Evolutionary conservation across 1,140 invertebrate genomes (phyloP), one percentile per base, ranked within the genome.

Genomic region (Aphelenchoides besseyi): DNA sequence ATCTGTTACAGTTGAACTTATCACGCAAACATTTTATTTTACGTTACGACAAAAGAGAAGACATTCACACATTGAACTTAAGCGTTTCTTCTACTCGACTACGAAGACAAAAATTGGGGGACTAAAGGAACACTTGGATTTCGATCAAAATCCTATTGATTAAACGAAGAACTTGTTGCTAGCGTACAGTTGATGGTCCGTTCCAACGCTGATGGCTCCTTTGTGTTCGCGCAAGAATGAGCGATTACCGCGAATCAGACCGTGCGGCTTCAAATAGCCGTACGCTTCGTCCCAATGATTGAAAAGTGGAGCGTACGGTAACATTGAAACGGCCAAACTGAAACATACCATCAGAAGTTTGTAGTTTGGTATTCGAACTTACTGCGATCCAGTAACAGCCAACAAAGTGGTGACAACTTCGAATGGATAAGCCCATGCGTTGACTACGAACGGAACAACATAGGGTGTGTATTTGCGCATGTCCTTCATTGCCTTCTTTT

Each of bases 161-260:
- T 83, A 82, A 28, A 79, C 68, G 54, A 82, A 84, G 70, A 83
- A 73, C 37, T 83, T 82, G 66, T 79, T 84, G 72, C 69, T 77
- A 37, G 81, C 82, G 61, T 84, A 83, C n/a, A 82, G 69, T 12
- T 48, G 41, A 35, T 80, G 66, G 66, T 83, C 77, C 16, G 35
- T 0, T n/a, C 81, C 81, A 48, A 82, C 81, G 18, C 37, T 69
- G 33, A 84, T 70, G 9, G 81, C 73, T 16, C 82, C 81, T 3
- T 70, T 72, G 35, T 83, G 79, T 41, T 78, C 74, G 32, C 81
- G 82, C 9, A 83, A 61, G 74, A 83, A 81, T 12, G 84, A 23
- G 36, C 80, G 70, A 9, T 55, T 69, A 37, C 81, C 81, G 16
- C 81, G 73, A 33, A 54, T 59, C 12, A 83, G 52, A 41, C 81